Base-by-base conservation (phyloP, 2,888 invertebrate genomes). In the Meiosimyza platycephala region DNA sequence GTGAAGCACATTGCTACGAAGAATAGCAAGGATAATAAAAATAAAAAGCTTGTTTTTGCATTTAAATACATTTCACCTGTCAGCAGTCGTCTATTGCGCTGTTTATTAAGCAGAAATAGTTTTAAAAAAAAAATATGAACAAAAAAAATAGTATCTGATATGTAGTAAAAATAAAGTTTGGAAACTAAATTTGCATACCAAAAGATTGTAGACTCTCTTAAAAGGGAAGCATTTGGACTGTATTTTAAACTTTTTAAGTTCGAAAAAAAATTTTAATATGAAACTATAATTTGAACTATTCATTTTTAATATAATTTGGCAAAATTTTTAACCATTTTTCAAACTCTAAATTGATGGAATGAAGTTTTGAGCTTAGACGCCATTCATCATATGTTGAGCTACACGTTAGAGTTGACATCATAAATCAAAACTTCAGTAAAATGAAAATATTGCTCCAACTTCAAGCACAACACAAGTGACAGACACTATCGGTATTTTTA, bases 61-160 rank as follows among this genome's bases (percentile, higher is more conserved):
- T 55, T 55, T 55, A 22, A 55, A n/a, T 55, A 18, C 55, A 55
- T 55, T 55, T 22, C 55, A 55, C 55, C 55, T 55, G 55, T 55
- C 55, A 18, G 55, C 55, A 16, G 18, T 15, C 16, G 13, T 16
- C 22, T 40, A 6, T 40, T 9, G 40, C 1, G 9, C 9, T 40
- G 40, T 40, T 40, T 40, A 40, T 40, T 40, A 40, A 6, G 9
- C 9, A 9, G 40, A 7, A 40, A 40, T 40, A 40, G 40, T 40
- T 40, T 40, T 4, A 28, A 28, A 28, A 28, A 28, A 3, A 22
- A 3, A n/a, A n/a, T n/a, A 22, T 22, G 1, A 22, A 22, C 22
- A 28, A 28, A 28, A 3, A 28, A 4, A 28, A 28, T 3, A 28
- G n/a, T n/a, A 28, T 28, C 3, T 28, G 0, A 28, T 4, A 3